A percentile compares a stretch with the other conserved stretches of the same genome.
Evolutionary conservation across 2,888 invertebrate species (phyloP).

Genomic region (Periphyllus acericola): DNA sequence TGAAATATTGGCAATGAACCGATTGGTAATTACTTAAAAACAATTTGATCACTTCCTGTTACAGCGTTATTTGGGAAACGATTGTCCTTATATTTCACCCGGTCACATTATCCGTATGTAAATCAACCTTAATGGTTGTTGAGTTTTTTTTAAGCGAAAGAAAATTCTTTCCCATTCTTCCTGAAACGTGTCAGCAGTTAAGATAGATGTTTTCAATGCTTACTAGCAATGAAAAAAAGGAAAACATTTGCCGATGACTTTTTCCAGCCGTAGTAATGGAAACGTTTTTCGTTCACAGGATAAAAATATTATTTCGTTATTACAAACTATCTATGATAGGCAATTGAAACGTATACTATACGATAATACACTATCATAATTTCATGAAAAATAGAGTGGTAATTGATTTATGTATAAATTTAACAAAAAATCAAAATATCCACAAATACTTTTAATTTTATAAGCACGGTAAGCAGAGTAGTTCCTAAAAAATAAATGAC

Average conservation of each 20-base stretch:
- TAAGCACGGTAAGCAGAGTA: too few relatives aligned
- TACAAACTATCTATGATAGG: background rate
- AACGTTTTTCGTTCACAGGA: background rate
- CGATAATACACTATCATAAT: too few relatives aligned
- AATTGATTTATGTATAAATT: too few relatives aligned
- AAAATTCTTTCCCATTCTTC: background rate
- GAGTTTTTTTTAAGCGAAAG: conserved; percentile 23
- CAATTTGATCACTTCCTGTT: background rate
- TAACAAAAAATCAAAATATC: too few relatives aligned
- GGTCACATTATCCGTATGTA: conserved; percentile 20
- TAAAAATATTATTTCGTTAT: background rate
- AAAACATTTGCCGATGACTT: conserved; percentile 15
- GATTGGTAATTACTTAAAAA: background rate
- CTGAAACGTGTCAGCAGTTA: conserved; percentile 19
- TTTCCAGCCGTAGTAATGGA: background rate
- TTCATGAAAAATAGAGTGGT: too few relatives aligned
- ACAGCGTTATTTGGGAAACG: background rate
- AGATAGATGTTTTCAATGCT: conserved; percentile 42
- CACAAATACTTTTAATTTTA: too few relatives aligned
- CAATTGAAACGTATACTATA: too few relatives aligned
- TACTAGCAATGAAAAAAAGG: conserved; percentile 1
- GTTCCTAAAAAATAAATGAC: too few relatives aligned
- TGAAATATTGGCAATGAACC: background rate
- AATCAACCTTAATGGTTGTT: conserved; percentile 48
- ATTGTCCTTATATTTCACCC: background rate